Evolutionary conservation across 2,113 vertebrate species (phyloP), one percentile per base, ranked within the genome.

Genomic region (Mellivora capensis): DNA sequence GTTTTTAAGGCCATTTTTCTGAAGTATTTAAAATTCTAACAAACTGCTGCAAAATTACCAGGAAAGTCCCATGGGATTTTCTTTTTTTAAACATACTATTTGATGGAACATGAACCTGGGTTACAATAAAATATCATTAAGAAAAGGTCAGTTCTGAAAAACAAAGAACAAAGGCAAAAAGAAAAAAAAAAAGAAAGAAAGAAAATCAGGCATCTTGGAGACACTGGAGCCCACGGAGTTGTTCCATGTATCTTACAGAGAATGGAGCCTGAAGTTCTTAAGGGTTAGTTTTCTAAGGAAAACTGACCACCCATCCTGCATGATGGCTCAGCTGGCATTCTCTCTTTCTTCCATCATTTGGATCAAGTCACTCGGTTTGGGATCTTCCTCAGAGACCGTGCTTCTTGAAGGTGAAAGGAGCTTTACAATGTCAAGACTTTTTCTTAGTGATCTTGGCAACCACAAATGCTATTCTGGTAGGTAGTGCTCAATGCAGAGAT

Each of bases 1-100:
- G 64, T 97, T 93, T 97, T 96, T 96, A 97, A 97, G 97, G 94
- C 86, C 88, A 89, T 95, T 98, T 98, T 98, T 98, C 87, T 98
- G 89, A 98, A 87, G 0, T 14, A 96, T 90, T 98, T 98, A 98
- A 96, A 96, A 95, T 98, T 93, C 90, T 97, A 98, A 98, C 96
- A 98, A 98, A 97, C 87, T 76, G 57, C 67, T 98, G 71, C 4
- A 98, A 98, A 98, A 98, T 98, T 98, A 98, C 97, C 96, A 97
- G 94, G 95, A 72, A 98, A 97, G 69, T 96, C 96, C 95, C 92
- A 44, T 90, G 95, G 97, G 96, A 98, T 86, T 72, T 69, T 83
- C 42, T 84, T 89, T 95, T 91, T n/a, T n/a, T 90, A 86, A 85
- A 92, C 64, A 57, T 81, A 97, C 10, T 42, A 98, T 98, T 98